Conservation (phyloP, 2,888 invertebrate species). For the Eupithecia vulgata region DNA sequence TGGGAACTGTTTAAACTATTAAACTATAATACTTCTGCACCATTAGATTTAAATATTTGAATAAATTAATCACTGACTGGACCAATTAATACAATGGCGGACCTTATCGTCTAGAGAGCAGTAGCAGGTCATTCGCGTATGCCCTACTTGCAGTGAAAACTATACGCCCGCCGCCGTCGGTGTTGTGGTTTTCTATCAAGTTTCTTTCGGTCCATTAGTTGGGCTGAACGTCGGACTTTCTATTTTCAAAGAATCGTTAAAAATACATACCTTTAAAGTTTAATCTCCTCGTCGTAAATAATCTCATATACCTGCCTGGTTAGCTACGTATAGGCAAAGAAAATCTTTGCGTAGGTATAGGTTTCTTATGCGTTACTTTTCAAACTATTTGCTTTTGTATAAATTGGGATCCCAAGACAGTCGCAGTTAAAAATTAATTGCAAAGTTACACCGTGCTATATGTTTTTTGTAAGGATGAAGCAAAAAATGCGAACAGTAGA, state of each 20-base stretch:
- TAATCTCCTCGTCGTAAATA: too few species aligned
- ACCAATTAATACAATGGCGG: slow-evolving; percentile 53
- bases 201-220: slow-evolving; percentile 75
- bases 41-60: slow-evolving; percentile 24
- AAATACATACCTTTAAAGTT: not conserved
- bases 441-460: not conserved
- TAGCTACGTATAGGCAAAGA: too few species aligned
- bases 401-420: not conserved
- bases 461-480: not conserved
- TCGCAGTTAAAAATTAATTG: not conserved
- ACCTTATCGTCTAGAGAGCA: slow-evolving; percentile 64
- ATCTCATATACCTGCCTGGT: not conserved
- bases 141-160: slow-evolving; percentile 78
- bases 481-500: not conserved
- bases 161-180: slow-evolving; percentile 63
- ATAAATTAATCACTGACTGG: slow-evolving; percentile 37
- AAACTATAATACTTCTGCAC: too few species aligned
- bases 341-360: too few species aligned
- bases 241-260: slow-evolving; percentile 51
- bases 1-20: not conserved
- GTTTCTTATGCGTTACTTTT: not conserved
- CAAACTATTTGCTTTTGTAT: not conserved
- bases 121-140: slow-evolving; percentile 67
- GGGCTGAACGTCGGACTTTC: slow-evolving; percentile 68
- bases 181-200: slow-evolving; percentile 76